Evolutionary conservation across 2,888 invertebrate genomes (phyloP), one percentile per base, ranked within the genome.

Genomic region (Apotomis turbidana): DNA sequence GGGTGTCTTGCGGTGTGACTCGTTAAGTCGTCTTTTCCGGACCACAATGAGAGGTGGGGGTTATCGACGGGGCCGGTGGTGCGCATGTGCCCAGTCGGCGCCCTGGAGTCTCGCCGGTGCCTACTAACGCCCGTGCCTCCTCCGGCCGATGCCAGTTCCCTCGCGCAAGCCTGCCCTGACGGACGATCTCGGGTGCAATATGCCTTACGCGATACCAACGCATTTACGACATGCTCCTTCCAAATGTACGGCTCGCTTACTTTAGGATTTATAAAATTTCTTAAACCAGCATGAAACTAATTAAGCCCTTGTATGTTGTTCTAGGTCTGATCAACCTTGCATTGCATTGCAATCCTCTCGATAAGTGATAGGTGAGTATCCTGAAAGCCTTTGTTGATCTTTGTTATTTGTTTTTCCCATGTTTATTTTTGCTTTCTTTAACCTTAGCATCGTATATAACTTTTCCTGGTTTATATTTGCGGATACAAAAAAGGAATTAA

Each of bases 11-110:
- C 85, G 90, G 88, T 86, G 86, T 83, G 87, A 87, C 86, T 91
- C 85, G 90, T 90, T 89, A 89, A 91, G 87, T 88, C 85, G 83
- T 86, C 87, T 87, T 90, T 91, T 93, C 91, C 91, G 91, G 90
- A 88, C 83, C 89, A 88, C 89, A 88, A 85, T 85, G 87, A 87
- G 90, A 87, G 89, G 87, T 83, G 84, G 89, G 91, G 89, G 90
- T 84, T 91, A 91, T 92, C 87, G 91, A 90, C 85, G 87, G 86
- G 82, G 87, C 81, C 80, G 80, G 80, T 78, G 77, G 81, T 88
- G 91, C 93, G 93, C 93, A 90, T 90, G 91, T 90, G 90, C 89
- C 80, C 79, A 83, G 78, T 76, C 82, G 92, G 92, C 93, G 92
- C 92, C 92, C 84, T 83, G 80, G 86, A 86, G 92, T 92, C 92